A percentile compares a stretch with the other conserved stretches of the same genome.
These are phyloP conservation scores for Pseudorhombus dupliciocellatus DNA, from an alignment of 2,113 vertebrate genomes.

Conservation along the genomic window DNA sequence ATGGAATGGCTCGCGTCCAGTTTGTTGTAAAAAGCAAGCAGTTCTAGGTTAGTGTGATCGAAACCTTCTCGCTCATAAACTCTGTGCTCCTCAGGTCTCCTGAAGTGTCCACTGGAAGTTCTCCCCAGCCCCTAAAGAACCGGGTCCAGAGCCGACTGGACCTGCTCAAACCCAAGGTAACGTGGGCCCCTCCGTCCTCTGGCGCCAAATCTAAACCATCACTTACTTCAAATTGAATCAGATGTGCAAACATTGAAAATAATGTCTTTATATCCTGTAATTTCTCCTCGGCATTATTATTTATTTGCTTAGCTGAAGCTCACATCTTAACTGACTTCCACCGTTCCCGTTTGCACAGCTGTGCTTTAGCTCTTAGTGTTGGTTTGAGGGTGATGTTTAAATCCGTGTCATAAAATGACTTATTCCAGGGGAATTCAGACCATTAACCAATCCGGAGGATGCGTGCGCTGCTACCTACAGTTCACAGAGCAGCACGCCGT, in stretches of 20 bases:
- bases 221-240: constrained; percentile 73
- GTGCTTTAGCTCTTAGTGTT: constrained; percentile 63
- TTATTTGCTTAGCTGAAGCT: constrained; percentile 73
- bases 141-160: constrained; percentile 79
- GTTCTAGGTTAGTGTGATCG: constrained; percentile 16
- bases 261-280: constrained; percentile 76
- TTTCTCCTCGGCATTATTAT: constrained; percentile 76
- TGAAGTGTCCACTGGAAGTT: constrained; percentile 76
- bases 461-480: constrained; percentile 8
- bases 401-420: constrained; percentile 48
- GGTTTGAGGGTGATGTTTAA: constrained; percentile 53
- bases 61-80: neutral
- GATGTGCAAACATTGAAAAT: constrained; percentile 74
- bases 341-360: constrained; percentile 75
- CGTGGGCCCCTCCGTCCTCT: constrained; percentile 33
- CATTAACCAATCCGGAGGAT: constrained; percentile 47
- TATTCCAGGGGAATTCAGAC: constrained; percentile 49
- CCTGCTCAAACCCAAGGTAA: constrained; percentile 87
- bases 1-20: constrained; percentile 14
- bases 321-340: constrained; percentile 72
- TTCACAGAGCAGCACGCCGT: constrained; percentile 7
- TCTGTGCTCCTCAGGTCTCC: constrained; percentile 83
- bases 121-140: constrained; percentile 85
- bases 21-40: constrained; percentile 1
- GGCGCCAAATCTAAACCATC: constrained; percentile 59